phyloP scores from a whole-genome alignment of 2,113 vertebrate genomes.

The Neomonachus schauinslandi region DNA sequence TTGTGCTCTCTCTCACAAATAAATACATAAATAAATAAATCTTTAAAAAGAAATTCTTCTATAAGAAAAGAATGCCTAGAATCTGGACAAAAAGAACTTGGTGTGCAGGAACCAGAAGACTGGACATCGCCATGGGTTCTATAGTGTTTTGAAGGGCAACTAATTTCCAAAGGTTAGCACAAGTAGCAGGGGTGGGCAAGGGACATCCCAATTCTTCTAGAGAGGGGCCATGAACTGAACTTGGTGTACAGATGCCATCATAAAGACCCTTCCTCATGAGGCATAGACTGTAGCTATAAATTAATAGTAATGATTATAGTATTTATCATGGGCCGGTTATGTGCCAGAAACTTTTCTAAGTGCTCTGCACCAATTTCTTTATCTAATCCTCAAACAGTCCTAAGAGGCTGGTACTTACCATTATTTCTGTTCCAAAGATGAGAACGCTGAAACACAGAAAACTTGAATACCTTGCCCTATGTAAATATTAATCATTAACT shows the following conservation, averaged over 20 bases:
- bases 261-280: not conserved
- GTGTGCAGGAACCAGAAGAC: not conserved
- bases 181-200: not conserved
- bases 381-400: not conserved
- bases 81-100: not conserved
- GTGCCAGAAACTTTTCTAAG: not conserved
- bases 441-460: not conserved
- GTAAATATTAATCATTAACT: not conserved
- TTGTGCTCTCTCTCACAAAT: not conserved
- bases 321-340: not conserved
- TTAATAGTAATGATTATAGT: not conserved
- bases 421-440: not conserved
- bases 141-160: not conserved
- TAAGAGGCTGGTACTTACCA: not conserved
- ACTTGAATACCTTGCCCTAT: not conserved
- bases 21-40: not conserved
- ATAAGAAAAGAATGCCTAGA: not conserved
- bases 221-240: no score
- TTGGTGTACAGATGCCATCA: not conserved
- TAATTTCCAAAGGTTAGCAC: not conserved
- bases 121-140: not conserved
- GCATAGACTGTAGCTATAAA: not conserved
- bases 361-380: not conserved
- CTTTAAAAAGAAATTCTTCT: slow-evolving; percentile 20
- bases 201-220: not conserved